Conservation (phyloP, 2,113 vertebrate genomes). For the Columba livia region DNA sequence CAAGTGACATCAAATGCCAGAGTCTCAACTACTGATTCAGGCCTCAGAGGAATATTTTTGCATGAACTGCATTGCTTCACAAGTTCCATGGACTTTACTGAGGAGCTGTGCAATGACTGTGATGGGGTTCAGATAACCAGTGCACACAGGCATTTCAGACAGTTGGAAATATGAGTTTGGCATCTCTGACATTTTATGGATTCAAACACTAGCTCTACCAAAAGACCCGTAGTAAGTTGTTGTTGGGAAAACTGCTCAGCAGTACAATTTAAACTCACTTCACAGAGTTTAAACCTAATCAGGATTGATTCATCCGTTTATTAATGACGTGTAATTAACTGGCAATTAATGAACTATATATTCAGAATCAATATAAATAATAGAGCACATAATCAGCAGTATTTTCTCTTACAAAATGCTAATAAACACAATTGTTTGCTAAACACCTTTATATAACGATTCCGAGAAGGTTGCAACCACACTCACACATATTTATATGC, state of each 20-base stretch:
- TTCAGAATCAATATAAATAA: neutral
- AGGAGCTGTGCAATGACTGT: neutral
- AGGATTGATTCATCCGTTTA: neutral
- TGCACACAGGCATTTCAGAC: neutral
- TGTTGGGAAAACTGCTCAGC: neutral
- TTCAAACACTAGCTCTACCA: neutral
- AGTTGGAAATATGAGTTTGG: neutral
- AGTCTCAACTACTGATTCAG: neutral
- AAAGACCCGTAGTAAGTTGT: neutral
- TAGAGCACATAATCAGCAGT: neutral
- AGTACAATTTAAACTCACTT: neutral
- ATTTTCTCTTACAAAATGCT: neutral
- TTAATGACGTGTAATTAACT: neutral
- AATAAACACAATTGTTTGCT: neutral
- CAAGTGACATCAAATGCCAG: neutral
- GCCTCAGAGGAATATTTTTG: neutral
- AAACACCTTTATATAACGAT: neutral
- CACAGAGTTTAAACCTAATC: neutral
- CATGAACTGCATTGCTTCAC: neutral
- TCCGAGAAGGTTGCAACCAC: neutral
- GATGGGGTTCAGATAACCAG: neutral
- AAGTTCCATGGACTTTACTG: neutral
- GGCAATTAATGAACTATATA: neutral
- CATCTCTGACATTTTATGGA: neutral
- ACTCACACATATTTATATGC: rapidly evolving